Evolutionary conservation across 2,797 vertebrate species (phyloP).

Genomic region (Clarias pachynema): DNA sequence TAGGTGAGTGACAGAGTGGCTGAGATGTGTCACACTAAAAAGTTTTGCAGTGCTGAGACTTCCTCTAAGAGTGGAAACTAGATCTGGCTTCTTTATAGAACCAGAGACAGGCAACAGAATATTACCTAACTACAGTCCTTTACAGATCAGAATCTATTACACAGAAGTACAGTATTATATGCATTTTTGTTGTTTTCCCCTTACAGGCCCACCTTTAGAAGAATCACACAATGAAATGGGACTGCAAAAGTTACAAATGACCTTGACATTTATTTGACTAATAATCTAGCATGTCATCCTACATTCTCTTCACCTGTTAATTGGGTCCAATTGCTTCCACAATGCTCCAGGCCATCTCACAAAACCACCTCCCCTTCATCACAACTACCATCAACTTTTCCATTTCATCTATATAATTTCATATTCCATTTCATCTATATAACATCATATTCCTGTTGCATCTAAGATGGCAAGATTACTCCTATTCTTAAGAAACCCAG

Average conservation of each 20-base stretch:
- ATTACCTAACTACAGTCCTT: neutral
- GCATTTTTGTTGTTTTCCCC: neutral
- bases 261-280: neutral
- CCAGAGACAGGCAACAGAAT: neutral
- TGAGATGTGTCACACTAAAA: slow-evolving; percentile 8
- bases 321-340: too few species aligned
- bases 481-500: too few species aligned
- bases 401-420: too few species aligned
- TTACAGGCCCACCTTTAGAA: neutral
- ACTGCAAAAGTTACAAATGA: neutral
- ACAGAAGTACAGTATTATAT: neutral
- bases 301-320: too few species aligned
- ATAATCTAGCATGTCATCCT: too few species aligned
- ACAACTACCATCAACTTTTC: too few species aligned
- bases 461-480: too few species aligned
- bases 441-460: too few species aligned
- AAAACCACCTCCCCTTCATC: too few species aligned
- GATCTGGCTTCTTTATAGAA: neutral
- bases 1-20: neutral
- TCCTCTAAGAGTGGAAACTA: slow-evolving; percentile 10
- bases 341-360: too few species aligned
- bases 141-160: slow-evolving; percentile 2
- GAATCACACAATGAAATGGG: neutral
- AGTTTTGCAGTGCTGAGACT: neutral
- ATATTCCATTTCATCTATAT: too few species aligned